Evolutionary conservation across 2,888 invertebrate genomes (phyloP), one percentile per base, ranked within the genome.

Genomic region (Dynastes grantii): DNA sequence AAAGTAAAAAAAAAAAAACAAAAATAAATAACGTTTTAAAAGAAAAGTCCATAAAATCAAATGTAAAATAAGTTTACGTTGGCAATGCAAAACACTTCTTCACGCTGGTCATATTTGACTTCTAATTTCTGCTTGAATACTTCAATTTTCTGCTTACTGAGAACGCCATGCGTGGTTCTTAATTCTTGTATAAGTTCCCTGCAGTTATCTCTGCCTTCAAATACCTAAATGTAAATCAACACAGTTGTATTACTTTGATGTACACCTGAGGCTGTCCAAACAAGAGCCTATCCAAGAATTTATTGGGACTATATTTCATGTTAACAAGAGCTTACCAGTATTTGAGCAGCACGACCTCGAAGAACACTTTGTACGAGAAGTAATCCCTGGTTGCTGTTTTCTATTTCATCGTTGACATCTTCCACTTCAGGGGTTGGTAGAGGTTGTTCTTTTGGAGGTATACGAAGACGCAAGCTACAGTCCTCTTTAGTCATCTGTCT

Each of bases 111-210:
- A 4, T 83, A 80, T 79, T 85, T 85, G 13, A 87, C 87, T 81
- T 84, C 84, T 37, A 85, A 76, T 78, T 85, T 85, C 45, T 85
- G 83, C 49, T 84, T 83, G 13, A 85, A 84, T 63, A 85, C 84
- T 49, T 82, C 80, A 53, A 86, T 85, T 83, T 88, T 88, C 78
- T 93, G 91, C 55, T 91, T 91, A 55, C 90, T 90, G 84, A 93
- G 91, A 0, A 93, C 90, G 0, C 93, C 93, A 81, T 93, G 93
- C 29, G 91, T 94, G 4, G 92, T 92, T 86, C 93, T 92, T 84
- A 95, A 85, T 88, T 95, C 95, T 76, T 92, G 90, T 0, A 95
- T 95, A 79, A 95, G 87, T 84, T 95, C 94, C 27, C 91, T 90
- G 29, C 93, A 93, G 76, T 92, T 91, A 78, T 93, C 92, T 78